Conservation (phyloP, 2,888 invertebrate genomes). For the Doris montereyensis region DNA sequence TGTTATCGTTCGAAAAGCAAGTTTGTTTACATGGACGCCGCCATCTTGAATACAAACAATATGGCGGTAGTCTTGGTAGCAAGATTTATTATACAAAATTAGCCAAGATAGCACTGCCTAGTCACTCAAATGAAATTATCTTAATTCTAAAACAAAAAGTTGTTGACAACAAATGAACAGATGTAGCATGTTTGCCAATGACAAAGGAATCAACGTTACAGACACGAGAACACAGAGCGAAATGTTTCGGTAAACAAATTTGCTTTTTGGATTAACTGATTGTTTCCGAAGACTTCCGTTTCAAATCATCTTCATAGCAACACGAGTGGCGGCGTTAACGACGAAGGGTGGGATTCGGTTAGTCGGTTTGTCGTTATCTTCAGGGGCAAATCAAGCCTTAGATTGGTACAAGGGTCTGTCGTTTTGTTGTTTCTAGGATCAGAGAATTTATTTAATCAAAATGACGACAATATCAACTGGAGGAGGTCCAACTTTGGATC, state of each 20-base stretch:
- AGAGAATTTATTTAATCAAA: constrained; percentile 30
- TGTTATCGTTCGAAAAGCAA: not conserved
- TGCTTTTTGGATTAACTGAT: too few species aligned
- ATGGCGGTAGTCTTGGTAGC: too few species aligned
- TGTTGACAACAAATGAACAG: too few species aligned
- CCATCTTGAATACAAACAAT: constrained; percentile 40
- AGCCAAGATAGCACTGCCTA: too few species aligned
- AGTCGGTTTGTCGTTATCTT: too few species aligned
- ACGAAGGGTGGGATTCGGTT: constrained; percentile 4
- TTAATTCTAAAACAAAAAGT: too few species aligned
- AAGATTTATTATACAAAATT: too few species aligned
- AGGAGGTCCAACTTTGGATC: constrained; percentile 69
- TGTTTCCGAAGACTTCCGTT: constrained; percentile 35
- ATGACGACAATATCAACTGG: constrained; percentile 71
- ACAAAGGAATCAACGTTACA: too few species aligned
- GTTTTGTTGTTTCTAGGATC: not conserved
- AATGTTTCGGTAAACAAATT: too few species aligned
- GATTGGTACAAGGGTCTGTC: constrained; percentile 1
- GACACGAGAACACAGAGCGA: too few species aligned
- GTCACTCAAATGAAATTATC: too few species aligned
- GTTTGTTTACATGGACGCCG: not conserved
- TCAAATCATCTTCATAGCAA: constrained; percentile 42
- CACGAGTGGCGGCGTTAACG: constrained; percentile 43
- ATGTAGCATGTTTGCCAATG: too few species aligned
- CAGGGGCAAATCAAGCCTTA: not conserved